A percentile compares a stretch with the other conserved stretches of the same genome.
These are phyloP conservation scores for Stichodactyla helianthus DNA, from an alignment of 64 coral and sea anemone genomes.

Conservation along the genomic window DNA sequence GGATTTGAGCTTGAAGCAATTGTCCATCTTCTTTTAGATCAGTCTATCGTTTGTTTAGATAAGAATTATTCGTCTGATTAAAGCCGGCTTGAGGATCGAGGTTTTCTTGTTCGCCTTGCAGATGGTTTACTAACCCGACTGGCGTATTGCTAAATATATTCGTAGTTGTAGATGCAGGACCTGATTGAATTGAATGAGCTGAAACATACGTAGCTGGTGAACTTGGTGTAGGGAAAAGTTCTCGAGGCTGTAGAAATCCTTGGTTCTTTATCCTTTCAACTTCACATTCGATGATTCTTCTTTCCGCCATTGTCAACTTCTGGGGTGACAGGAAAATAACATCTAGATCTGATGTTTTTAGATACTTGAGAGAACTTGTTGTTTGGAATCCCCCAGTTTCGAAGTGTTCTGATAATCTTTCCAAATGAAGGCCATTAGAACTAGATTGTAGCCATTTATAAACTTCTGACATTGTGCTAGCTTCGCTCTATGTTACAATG, in stretches of 20 bases:
- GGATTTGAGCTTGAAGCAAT: not conserved
- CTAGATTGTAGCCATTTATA: not conserved
- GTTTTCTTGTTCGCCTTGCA: not conserved
- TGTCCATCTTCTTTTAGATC: not conserved
- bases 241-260: not conserved
- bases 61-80: not conserved
- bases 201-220: not conserved
- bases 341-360: slow-evolving; percentile 27
- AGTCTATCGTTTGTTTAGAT: not conserved
- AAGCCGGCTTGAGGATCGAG: not conserved
- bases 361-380: slow-evolving; percentile 27
- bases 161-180: not conserved
- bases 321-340: slow-evolving; percentile 32
- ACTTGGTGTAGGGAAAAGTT: not conserved
- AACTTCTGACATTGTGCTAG: not conserved
- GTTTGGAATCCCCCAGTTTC: slow-evolving; percentile 17
- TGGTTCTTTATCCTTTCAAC: not conserved
- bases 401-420: not conserved
- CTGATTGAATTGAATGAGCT: not conserved
- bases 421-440: not conserved
- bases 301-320: slow-evolving; percentile 24
- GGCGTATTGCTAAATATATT: not conserved
- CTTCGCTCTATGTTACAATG: not conserved
- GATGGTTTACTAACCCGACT: not conserved
- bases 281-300: slow-evolving; percentile 36